Conservation (phyloP, 2,888 invertebrate genomes). For the Proisotoma minuta region DNA sequence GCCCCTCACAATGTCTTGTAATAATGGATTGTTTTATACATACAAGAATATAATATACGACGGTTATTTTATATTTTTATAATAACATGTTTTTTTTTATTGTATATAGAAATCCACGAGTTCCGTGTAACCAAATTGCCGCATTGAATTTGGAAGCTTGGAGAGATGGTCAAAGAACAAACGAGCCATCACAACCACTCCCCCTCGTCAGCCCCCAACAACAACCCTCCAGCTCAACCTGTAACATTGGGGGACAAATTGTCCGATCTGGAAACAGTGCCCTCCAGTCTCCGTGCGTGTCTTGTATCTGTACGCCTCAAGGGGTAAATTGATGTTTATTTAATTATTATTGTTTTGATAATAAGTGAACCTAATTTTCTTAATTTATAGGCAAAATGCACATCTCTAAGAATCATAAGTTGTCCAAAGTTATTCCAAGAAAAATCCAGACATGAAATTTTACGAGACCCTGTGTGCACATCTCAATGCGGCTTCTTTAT, state of each 20-base stretch:
- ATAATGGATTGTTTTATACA: too few relatives aligned
- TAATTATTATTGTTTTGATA: slow-evolving; percentile 1
- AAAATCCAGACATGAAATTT: slow-evolving; percentile 74
- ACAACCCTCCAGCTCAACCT: slow-evolving; percentile 50
- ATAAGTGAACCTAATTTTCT: slow-evolving; percentile 11
- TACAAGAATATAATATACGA: slow-evolving; percentile 32
- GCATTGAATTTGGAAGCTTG: slow-evolving; percentile 75
- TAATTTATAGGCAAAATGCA: slow-evolving; percentile 72
- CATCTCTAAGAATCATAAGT: slow-evolving; percentile 79
- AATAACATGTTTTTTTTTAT: background rate
- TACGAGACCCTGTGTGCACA: slow-evolving; percentile 81
- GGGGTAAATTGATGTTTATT: slow-evolving; percentile 62
- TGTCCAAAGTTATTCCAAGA: slow-evolving; percentile 76
- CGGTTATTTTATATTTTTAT: background rate
- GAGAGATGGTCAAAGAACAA: slow-evolving; percentile 66
- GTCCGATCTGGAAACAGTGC: slow-evolving; percentile 76
- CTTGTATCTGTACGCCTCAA: slow-evolving; percentile 78
- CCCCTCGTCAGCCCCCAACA: background rate
- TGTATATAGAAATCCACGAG: slow-evolving; percentile 68
- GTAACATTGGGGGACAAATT: slow-evolving; percentile 72
- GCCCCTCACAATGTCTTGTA: slow-evolving; percentile 82
- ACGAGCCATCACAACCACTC: background rate
- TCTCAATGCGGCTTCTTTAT: slow-evolving; percentile 79
- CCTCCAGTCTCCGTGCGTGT: slow-evolving; percentile 85
- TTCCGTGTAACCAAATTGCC: slow-evolving; percentile 76